phyloP scores from a whole-genome alignment of 2,113 vertebrate genomes.

The Ochotona curzoniae region DNA sequence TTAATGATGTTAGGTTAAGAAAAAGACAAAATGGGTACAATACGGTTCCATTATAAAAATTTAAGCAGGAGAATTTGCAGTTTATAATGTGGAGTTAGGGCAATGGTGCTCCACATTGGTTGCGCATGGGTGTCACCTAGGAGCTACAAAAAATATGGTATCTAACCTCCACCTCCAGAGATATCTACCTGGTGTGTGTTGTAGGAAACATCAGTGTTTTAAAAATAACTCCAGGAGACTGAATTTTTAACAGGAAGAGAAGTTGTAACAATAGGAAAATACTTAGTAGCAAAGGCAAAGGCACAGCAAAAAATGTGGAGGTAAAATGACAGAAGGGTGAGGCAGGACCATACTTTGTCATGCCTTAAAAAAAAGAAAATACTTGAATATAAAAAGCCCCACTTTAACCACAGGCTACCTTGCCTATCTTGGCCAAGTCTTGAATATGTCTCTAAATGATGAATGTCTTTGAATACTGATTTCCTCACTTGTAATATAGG shows the following conservation, averaged over 20 bases:
- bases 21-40: neutral
- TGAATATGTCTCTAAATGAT: neutral
- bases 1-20: neutral
- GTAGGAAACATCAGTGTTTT: neutral
- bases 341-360: neutral
- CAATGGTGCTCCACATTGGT: neutral
- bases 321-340: neutral
- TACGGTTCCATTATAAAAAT: neutral
- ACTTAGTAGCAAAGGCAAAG: neutral
- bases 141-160: neutral
- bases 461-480: neutral
- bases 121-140: neutral
- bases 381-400: neutral
- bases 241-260: neutral
- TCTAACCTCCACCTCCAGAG: neutral
- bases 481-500: constrained; percentile 2
- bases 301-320: neutral
- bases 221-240: neutral
- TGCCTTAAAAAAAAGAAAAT: neutral
- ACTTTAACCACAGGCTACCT: neutral
- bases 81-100: neutral
- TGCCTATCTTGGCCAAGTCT: neutral
- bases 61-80: neutral
- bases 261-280: neutral
- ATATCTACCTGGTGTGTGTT: neutral